Percentiles rank a stretch among this genome's conserved stretches.
Conservation (phyloP, 2,888 invertebrate species). For the Hartigia nigra region DNA sequence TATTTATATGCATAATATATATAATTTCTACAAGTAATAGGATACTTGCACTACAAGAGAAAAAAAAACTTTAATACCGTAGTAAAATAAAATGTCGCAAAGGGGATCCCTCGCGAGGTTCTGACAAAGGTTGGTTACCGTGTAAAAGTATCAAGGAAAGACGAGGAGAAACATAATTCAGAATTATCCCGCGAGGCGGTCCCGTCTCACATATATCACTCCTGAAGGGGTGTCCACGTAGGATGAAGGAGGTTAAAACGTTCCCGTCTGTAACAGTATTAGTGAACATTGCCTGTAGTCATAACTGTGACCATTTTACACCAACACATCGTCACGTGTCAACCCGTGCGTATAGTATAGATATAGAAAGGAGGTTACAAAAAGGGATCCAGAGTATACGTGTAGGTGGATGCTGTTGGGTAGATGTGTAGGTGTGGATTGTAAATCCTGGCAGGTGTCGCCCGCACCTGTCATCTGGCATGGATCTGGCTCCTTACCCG, state of each 20-base stretch:
- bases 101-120: background rate
- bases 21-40: background rate
- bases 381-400: background rate
- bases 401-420: background rate
- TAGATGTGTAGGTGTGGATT: slow-evolving; percentile 29
- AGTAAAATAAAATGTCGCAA: slow-evolving; percentile 6
- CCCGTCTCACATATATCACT: slow-evolving; percentile 59
- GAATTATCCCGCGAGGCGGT: slow-evolving; percentile 61
- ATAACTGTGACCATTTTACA: background rate
- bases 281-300: background rate
- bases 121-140: slow-evolving; percentile 2
- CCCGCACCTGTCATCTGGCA: slow-evolving; percentile 47
- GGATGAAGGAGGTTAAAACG: slow-evolving; percentile 29
- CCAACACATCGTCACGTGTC: background rate
- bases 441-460: slow-evolving; percentile 55
- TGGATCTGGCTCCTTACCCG: slow-evolving; percentile 6
- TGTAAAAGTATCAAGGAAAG: slow-evolving; percentile 26
- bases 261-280: slow-evolving; percentile 14
- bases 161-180: slow-evolving; percentile 63
- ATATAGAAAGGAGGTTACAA: background rate
- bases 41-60: too few species aligned
- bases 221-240: slow-evolving; percentile 44
- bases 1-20: background rate
- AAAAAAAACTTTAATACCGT: background rate
- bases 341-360: background rate